Evolutionary conservation across 1,140 invertebrate species (phyloP).

Genomic region (Drosophila nikananu): DNA sequence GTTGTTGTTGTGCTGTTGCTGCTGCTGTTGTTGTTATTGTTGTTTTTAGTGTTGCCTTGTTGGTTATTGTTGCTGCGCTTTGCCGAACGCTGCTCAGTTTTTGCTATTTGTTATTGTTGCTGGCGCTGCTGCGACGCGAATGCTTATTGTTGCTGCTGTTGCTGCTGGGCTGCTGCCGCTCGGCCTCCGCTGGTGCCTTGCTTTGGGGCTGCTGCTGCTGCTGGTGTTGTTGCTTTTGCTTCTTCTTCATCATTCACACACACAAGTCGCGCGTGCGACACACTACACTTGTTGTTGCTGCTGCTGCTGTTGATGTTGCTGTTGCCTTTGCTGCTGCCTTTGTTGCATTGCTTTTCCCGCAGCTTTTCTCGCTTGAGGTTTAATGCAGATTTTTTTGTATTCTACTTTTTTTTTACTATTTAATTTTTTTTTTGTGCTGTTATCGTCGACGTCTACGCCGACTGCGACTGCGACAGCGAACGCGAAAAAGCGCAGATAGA

Average conservation of each 20-base stretch:
- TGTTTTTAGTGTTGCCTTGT: conserved; percentile 30
- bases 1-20: conserved; percentile 24
- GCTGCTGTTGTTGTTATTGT: conserved; percentile 15
- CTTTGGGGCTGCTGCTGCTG: conserved; percentile 53
- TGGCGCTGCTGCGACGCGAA: conserved; percentile 71
- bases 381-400: not conserved
- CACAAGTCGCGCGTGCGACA: conserved; percentile 67
- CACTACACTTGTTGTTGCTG: conserved; percentile 64
- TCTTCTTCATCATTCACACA: conserved; percentile 77
- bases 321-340: conserved; percentile 21
- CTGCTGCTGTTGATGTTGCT: conserved; percentile 16
- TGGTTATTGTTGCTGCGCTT: conserved; percentile 59
- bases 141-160: conserved; percentile 52
- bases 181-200: conserved; percentile 58
- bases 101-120: conserved; percentile 79
- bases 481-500: conserved; percentile 29
- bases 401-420: not conserved
- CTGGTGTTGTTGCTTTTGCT: conserved; percentile 74
- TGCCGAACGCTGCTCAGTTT: conserved; percentile 80
- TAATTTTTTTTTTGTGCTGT: not conserved
- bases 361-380: conserved; percentile 11
- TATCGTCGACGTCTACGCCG: conserved; percentile 27
- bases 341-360: conserved; percentile 46
- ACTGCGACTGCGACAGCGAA: conserved; percentile 25
- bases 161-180: conserved; percentile 41